Evolutionary conservation across 1,140 invertebrate species (phyloP), one percentile per base, ranked within the genome.

Genomic region (Lepeophtheirus salmonis): DNA sequence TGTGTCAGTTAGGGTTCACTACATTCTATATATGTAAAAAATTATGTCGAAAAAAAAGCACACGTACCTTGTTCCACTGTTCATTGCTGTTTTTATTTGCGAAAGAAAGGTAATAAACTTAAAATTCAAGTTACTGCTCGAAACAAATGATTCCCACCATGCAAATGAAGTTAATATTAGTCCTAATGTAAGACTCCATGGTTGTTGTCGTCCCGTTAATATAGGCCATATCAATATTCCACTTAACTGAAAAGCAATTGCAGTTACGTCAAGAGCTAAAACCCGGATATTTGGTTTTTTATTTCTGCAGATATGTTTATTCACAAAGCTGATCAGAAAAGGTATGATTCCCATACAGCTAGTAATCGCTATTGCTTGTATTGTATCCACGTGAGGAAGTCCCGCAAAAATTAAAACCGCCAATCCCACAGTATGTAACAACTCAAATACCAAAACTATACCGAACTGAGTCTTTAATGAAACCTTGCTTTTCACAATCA

Each of bases 301-400:
- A 6, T 41, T 41, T 6, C 30, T 10, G 30, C 6, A 10, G 6
- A 6, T n/a, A 21, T 52, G 12, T 52, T 52, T 16, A 52, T 52
- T 52, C 4, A 21, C 22, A 23, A 23, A 14, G 3, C 20, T 20
- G 20, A 21, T 18, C 1, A 24, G 52, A 54, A 20, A 24, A 0
- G 91, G 91, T 2, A 94, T 74, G 51, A 92, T 81, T 70, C 86
- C 92, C n/a, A 95, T 78, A 66, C 86, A 92, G 71, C 91, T 94
- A 3, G 91, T 90, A 23, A 95, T 73, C 83, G 94, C 89, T 6
- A 88, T 82, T 2, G 86, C 89, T 72, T 89, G 86, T 25, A 94
- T 81, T 18, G 89, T 86, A 70, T 96, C 88, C 26, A 95, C 69
- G 66, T 89, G 82, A 0, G 92, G 91, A 3, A 96, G 75, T 25